Evolutionary conservation across 2,797 vertebrate species (phyloP), one percentile per base, ranked within the genome.

Genomic region (Tokudaia tokunoshimensis): DNA sequence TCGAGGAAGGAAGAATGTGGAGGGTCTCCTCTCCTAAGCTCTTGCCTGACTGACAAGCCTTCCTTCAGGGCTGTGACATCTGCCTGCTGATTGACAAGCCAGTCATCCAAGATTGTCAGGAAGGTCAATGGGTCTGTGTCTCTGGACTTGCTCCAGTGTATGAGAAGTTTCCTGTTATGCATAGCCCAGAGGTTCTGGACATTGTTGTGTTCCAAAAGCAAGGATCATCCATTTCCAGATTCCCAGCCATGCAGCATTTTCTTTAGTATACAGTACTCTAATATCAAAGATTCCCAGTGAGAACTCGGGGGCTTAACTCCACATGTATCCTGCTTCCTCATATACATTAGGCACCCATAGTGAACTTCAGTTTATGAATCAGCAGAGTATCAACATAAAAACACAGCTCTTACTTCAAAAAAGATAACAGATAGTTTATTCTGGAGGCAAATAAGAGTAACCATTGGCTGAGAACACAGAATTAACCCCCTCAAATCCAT

Each of bases 41-140:
- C 41, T 88, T 31, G 9, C 0, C 1, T 41, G 85, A 91, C 8
- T 55, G 74, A 29, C 0, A 24, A 87, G 52, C 4, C 81, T 92
- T 96, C 92, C 80, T 91, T n/a, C 14, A 47, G 0, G 0, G 89
- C 50, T 7, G 44, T 83, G 50, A 44, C 75, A 22, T 15, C 19
- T 95, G 90, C 24, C 72, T 19, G 93, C 55, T 0, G 2, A 97
- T 65, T 92, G 89, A 83, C 93, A 95, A 67, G 52, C 97, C 91
- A 91, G 92, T 97, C 95, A 96, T 29, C 70, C 2, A 41, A 47
- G 26, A 0, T 0, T 67, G 92, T 96, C 97, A 72, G 87, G 79
- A 95, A 52, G 50, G 70, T 95, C 70, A 92, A 96, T n/a, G 86
- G 50, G 81, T 95, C 85, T 92, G 0, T 65, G 55, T 94, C 97